These are phyloP conservation scores for Ploceus nigricollis DNA, from an alignment of 2,113 vertebrate genomes.

Conservation along the genomic window DNA sequence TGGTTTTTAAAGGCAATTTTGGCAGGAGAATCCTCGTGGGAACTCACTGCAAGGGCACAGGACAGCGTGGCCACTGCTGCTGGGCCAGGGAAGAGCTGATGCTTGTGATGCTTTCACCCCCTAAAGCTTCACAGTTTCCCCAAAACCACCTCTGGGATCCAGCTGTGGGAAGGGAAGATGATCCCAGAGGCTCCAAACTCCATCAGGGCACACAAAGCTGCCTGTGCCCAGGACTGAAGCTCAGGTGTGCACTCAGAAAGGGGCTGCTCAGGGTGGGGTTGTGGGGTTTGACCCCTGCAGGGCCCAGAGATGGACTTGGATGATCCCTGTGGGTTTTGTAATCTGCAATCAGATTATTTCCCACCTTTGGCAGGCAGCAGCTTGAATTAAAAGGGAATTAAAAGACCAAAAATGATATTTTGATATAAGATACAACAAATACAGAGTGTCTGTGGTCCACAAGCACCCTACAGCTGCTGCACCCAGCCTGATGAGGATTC, in stretches of 20 bases:
- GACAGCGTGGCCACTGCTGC: not conserved
- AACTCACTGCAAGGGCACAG: not conserved
- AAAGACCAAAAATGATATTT: not conserved
- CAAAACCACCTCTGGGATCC: not conserved
- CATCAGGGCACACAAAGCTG: not conserved
- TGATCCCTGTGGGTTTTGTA: not conserved
- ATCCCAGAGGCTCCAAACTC: not conserved
- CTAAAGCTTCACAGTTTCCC: not conserved
- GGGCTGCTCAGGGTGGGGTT: not conserved
- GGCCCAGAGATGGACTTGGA: not conserved
- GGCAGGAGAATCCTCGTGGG: not conserved
- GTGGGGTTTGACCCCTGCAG: not conserved
- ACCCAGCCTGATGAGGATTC: not conserved
- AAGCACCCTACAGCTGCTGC: not conserved
- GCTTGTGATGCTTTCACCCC: not conserved
- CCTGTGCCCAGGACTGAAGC: not conserved
- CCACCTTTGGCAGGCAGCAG: not conserved
- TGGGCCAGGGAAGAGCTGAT: not conserved
- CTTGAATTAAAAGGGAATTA: not conserved
- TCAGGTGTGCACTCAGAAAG: not conserved
- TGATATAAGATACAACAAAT: fast-evolving
- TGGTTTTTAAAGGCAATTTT: not conserved
- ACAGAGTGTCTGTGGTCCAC: not conserved
- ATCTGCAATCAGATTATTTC: not conserved
- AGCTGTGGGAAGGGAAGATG: not conserved